These are phyloP conservation scores for Psilopogon haemacephalus DNA, from an alignment of 2,113 vertebrate genomes.

Conservation along the genomic window DNA sequence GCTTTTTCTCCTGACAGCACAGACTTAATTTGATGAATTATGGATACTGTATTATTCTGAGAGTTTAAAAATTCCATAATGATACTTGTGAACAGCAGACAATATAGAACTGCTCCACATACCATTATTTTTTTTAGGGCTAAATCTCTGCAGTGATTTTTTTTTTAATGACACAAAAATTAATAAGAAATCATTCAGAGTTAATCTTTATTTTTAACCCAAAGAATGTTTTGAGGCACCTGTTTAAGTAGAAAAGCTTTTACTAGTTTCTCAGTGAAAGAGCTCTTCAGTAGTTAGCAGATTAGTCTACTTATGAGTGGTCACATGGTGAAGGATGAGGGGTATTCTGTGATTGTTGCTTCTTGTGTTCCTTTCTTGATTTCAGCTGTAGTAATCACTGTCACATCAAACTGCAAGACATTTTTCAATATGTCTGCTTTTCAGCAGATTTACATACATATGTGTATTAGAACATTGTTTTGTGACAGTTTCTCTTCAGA, in stretches of 20 bases:
- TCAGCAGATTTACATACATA: neutral
- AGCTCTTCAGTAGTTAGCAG: neutral
- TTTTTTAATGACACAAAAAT: neutral
- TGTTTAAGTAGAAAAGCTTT: neutral
- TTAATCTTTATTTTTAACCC: neutral
- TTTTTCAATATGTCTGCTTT: neutral
- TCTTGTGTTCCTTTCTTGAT: neutral
- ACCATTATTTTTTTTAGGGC: neutral
- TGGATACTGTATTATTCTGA: neutral
- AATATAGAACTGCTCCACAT: neutral
- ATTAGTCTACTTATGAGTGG: neutral
- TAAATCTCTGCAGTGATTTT: neutral
- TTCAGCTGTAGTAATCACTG: neutral
- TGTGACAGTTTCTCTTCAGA: neutral
- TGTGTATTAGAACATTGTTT: neutral
- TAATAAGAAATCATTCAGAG: neutral
- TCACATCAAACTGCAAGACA: neutral
- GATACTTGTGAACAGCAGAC: neutral
- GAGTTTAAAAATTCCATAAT: neutral
- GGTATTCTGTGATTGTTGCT: accelerated
- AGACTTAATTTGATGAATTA: neutral
- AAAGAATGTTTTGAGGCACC: neutral
- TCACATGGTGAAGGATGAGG: neutral
- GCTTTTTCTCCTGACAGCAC: neutral
- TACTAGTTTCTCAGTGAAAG: neutral